Base-by-base conservation (phyloP, 2,113 vertebrate genomes). In the Nycticorax nycticorax region DNA sequence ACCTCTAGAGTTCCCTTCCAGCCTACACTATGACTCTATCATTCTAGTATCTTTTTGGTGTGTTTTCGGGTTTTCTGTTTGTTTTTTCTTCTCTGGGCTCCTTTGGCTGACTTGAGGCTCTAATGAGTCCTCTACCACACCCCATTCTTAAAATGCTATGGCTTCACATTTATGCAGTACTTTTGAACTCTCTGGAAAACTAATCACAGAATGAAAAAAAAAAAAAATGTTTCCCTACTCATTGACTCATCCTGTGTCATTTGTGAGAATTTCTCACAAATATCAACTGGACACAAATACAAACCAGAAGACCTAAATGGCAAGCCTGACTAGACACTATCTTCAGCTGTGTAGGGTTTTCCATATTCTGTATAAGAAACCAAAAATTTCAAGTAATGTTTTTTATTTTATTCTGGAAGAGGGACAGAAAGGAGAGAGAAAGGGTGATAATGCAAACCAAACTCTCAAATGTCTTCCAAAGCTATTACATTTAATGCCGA, bases 31-130 rank as follows among this genome's bases (percentile, higher is more conserved):
- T 89, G 30, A 74, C 67, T 91, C 50, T 41, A 66, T 74, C n/a
- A 86, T 91, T 91, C 55, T 84, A n/a, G 2, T 39, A 45, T 52
- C 21, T 62, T 88, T 74, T 67, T 3, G 1, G 17, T 93, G 88
- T 95, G 59, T 32, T 96, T 95, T 86, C 72, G n/a, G 67, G 47
- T 67, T 95, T 94, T 89, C 50, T 77, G 72, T 23, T 87, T 91
- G 28, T 78, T 85, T 95, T 78, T 53, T 69, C 39, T 91, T 72
- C 73, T 79, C 47, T 85, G 60, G 28, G 32, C 1, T 18, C 32
- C 37, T 63, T 75, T 83, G 86, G 56, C 56, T 52, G 60, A 67
- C 30, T 94, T 73, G 52, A 69, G 63, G 81, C 57, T 48, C 24
- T 83, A 39, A 89, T 41, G 47, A 85, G 45, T 39, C 55, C n/a